Evolutionary conservation across 2,888 invertebrate genomes (phyloP).

Genomic region (Gandaritis pyraliata): DNA sequence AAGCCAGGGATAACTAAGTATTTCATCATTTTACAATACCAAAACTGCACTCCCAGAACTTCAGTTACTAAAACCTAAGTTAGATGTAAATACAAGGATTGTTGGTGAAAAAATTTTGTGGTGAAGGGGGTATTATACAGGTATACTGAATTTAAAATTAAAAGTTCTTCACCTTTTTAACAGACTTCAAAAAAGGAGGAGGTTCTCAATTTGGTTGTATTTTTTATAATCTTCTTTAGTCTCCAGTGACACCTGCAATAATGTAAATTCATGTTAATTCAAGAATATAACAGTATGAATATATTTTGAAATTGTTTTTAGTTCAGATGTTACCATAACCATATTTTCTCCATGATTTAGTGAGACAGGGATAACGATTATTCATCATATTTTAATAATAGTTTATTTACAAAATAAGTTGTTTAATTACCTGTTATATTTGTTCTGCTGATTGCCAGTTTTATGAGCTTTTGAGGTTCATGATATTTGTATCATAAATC

Average conservation of each 20-base stretch:
- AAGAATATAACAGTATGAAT: background rate
- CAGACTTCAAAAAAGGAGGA: too few species aligned
- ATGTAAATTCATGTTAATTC: background rate
- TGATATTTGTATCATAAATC: background rate
- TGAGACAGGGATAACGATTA: slow-evolving; percentile 72
- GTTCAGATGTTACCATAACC: slow-evolving; percentile 67
- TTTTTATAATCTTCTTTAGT: too few species aligned
- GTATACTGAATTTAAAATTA: too few species aligned
- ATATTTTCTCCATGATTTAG: slow-evolving; percentile 64
- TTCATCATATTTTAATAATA: slow-evolving; percentile 53
- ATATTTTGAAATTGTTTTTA: background rate
- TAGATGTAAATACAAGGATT: too few species aligned
- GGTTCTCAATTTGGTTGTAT: too few species aligned
- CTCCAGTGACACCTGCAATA: background rate
- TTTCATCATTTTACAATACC: slow-evolving; percentile 64
- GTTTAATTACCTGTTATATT: slow-evolving; percentile 6
- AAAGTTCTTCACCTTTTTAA: background rate
- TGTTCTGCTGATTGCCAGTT: background rate
- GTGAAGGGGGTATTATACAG: too few species aligned
- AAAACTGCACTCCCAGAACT: too few species aligned
- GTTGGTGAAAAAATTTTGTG: too few species aligned
- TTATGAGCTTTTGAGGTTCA: background rate
- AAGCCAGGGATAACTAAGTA: slow-evolving; percentile 73
- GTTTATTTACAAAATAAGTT: background rate
- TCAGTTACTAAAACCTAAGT: too few species aligned